Conservation (phyloP, 2,113 vertebrate genomes). For the Hypanus sabinus region DNA sequence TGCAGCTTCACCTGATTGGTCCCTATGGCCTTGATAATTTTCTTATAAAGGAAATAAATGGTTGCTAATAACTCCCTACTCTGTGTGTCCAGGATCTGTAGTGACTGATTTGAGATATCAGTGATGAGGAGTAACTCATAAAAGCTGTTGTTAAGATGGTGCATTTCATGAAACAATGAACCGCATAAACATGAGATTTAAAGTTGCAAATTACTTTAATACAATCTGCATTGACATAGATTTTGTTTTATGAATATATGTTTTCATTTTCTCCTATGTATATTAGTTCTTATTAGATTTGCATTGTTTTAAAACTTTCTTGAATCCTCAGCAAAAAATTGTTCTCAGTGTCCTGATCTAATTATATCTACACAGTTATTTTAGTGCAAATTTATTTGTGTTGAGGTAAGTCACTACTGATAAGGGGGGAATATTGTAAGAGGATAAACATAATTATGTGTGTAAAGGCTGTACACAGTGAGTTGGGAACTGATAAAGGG, state of each 20-base stretch:
- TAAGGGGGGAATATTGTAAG: neutral
- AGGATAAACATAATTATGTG: neutral
- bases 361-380: neutral
- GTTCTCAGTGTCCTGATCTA: neutral
- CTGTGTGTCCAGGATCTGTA: neutral
- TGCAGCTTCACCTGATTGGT: neutral
- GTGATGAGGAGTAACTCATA: neutral
- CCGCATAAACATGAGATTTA: neutral
- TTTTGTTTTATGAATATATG: neutral
- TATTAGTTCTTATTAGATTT: neutral
- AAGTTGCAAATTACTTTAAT: neutral
- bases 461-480: no score
- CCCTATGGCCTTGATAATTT: neutral
- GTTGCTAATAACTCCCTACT: neutral
- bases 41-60: neutral
- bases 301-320: neutral
- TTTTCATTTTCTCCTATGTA: neutral
- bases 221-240: no score
- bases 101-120: neutral
- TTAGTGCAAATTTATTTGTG: neutral
- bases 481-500: neutral
- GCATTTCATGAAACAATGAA: neutral
- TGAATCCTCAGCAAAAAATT: neutral
- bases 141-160: neutral
- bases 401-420: neutral